Percentiles rank a stretch among this genome's conserved stretches.
phyloP scores from a whole-genome alignment of 2,888 invertebrate genomes.

The Anoplius nigerrimus region DNA sequence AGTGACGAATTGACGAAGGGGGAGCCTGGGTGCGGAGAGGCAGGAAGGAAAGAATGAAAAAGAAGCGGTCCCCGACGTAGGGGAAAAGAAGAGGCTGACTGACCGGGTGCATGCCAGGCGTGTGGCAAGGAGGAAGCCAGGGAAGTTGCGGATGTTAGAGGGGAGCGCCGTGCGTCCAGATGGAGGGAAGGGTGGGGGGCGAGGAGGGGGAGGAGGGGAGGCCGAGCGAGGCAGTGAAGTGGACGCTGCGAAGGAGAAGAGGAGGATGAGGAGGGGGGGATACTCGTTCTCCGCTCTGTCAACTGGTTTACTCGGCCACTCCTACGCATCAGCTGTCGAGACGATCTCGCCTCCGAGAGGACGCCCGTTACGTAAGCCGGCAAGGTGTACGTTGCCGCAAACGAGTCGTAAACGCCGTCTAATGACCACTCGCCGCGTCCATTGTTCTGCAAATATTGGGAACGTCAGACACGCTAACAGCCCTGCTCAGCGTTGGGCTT shows the following conservation, averaged over 20 bases:
- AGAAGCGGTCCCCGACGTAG: constrained; percentile 37
- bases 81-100: constrained; percentile 43
- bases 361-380: constrained; percentile 47
- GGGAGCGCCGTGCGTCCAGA: no score
- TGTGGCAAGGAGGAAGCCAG: constrained; percentile 41
- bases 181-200: constrained; percentile 19
- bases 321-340: constrained; percentile 62
- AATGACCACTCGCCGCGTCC: no score
- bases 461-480: no score
- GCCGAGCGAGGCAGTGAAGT: constrained; percentile 10
- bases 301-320: constrained; percentile 59
- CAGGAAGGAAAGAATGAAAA: background rate
- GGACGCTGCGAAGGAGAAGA: constrained; percentile 6
- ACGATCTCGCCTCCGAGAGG: constrained; percentile 45
- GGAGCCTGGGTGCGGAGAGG: background rate
- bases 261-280: constrained; percentile 41
- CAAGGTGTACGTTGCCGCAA: background rate
- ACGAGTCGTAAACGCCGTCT: no score
- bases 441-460: no score
- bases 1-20: constrained; percentile 11
- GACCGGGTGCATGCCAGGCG: constrained; percentile 54
- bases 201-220: constrained; percentile 15
- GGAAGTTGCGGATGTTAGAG: no score
- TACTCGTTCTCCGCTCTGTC: constrained; percentile 46
- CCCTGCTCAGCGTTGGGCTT: no score